Evolutionary conservation across 2,113 vertebrate genomes (phyloP).

Genomic region (Hucho hucho): DNA sequence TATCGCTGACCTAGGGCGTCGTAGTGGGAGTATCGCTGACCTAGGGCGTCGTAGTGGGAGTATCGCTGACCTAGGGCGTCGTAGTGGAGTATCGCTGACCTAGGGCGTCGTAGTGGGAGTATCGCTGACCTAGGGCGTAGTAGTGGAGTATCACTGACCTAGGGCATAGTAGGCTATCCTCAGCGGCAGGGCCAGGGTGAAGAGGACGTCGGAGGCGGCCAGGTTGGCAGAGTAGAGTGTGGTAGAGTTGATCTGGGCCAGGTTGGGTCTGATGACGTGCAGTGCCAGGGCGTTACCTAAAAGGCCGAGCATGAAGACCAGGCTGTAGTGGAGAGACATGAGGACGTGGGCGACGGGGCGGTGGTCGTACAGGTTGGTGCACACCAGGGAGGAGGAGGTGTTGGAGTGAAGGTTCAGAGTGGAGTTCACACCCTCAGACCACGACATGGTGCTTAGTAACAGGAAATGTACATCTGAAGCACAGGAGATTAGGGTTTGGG

Average conservation of each 20-base stretch:
- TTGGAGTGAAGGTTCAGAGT: conserved; percentile 27
- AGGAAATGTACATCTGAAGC: too few relatives aligned
- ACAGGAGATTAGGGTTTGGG: too few relatives aligned
- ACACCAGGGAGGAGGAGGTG: conserved; percentile 53
- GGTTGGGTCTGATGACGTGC: conserved; percentile 73
- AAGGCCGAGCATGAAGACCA: conserved; percentile 72
- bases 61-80: too few relatives aligned
- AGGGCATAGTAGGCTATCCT: conserved; percentile 77
- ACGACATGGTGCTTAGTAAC: too few relatives aligned
- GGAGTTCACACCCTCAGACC: conserved; percentile 35
- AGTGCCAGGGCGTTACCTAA: conserved; percentile 81
- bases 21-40: too few relatives aligned
- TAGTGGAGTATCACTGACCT: too few relatives aligned
- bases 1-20: too few relatives aligned
- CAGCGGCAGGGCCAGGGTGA: conserved; percentile 76
- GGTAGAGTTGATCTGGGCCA: conserved; percentile 79
- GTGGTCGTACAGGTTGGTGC: conserved; percentile 73
- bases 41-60: too few relatives aligned
- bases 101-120: too few relatives aligned
- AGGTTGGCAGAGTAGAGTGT: conserved; percentile 80
- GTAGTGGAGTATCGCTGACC: too few relatives aligned
- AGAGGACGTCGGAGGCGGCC: conserved; percentile 80
- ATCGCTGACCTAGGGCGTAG: too few relatives aligned
- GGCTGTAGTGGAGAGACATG: conserved; percentile 77
- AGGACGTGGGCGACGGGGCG: conserved; percentile 61